phyloP scores from a whole-genome alignment of 2,797 vertebrate species.

The Poeciliopsis turneri region DNA sequence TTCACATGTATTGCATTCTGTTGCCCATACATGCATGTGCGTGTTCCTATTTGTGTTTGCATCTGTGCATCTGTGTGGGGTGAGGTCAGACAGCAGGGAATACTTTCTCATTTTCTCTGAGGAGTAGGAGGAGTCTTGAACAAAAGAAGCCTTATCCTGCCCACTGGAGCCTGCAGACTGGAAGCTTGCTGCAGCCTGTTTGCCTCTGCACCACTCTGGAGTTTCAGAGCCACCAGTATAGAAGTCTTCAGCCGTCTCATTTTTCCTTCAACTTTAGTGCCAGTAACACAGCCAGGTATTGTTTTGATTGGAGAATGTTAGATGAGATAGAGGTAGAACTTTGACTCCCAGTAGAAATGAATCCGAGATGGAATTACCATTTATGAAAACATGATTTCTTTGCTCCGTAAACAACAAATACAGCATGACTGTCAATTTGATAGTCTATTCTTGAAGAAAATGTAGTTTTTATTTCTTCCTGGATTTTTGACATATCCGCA shows the following conservation, averaged over 20 bases:
- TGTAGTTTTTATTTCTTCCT: neutral
- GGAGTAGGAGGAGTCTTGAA: conserved; percentile 82
- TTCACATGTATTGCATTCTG: conserved; percentile 34
- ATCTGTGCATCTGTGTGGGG: conserved; percentile 48
- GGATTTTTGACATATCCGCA: neutral
- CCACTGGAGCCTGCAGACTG: conserved; percentile 80
- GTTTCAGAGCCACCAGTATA: conserved; percentile 59
- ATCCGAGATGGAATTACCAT: neutral
- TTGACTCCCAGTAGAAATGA: neutral
- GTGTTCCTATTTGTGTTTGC: conserved; percentile 19
- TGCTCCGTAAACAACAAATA: conserved; percentile 1
- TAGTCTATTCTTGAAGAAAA: neutral
- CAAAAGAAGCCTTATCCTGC: conserved; percentile 93
- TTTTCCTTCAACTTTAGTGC: conserved; percentile 32
- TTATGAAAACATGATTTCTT: neutral
- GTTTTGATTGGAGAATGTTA: conserved; percentile 13
- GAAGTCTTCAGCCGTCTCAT: conserved; percentile 60
- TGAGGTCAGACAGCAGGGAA: conserved; percentile 82
- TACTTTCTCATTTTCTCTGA: conserved; percentile 92
- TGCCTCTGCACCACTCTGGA: conserved; percentile 79
- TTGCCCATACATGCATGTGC: conserved; percentile 34
- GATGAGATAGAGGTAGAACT: neutral
- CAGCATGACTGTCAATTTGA: neutral
- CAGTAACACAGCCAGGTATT: conserved; percentile 20
- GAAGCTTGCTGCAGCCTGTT: conserved; percentile 83